These are phyloP conservation scores for Hyles euphorbiae DNA, from an alignment of 1,140 invertebrate species.

Conservation along the genomic window DNA sequence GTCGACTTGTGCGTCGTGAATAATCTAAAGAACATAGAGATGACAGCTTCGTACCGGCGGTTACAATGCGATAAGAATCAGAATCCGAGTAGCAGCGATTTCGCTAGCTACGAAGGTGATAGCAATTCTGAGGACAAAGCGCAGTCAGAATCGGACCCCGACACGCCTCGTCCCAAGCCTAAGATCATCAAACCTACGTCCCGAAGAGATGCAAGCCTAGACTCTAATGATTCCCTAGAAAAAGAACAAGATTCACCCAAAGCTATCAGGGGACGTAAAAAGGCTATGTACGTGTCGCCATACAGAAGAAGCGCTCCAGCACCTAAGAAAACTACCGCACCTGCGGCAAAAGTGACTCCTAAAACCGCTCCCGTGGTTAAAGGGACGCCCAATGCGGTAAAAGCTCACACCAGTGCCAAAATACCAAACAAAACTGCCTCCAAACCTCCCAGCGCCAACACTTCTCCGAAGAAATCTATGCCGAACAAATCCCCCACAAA, in stretches of 20 bases:
- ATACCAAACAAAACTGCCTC: slow-evolving; percentile 36
- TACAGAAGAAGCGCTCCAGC: slow-evolving; percentile 64
- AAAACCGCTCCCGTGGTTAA: slow-evolving; percentile 40
- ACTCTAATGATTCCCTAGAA: slow-evolving; percentile 61
- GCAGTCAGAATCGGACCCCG: slow-evolving; percentile 62
- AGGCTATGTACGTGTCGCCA: slow-evolving; percentile 81
- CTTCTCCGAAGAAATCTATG: slow-evolving; percentile 52
- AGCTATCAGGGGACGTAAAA: slow-evolving; percentile 85
- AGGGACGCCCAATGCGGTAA: slow-evolving; percentile 27
- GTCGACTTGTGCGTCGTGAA: slow-evolving; percentile 70
- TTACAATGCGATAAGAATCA: slow-evolving; percentile 37
- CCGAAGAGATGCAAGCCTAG: slow-evolving; percentile 50
- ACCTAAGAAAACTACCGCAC: slow-evolving; percentile 39
- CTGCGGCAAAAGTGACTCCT: slow-evolving; percentile 26
- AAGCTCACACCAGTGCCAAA: slow-evolving; percentile 44
- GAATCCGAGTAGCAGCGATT: slow-evolving; percentile 54
- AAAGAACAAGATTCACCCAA: slow-evolving; percentile 75
- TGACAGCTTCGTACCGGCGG: slow-evolving; percentile 61
- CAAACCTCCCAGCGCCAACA: slow-evolving; percentile 38
- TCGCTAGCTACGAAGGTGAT: slow-evolving; percentile 68
- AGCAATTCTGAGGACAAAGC: slow-evolving; percentile 73
- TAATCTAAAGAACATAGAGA: slow-evolving; percentile 72
- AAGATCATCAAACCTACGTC: slow-evolving; percentile 77
- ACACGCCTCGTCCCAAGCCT: slow-evolving; percentile 67
- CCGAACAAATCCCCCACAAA: slow-evolving; percentile 43